Evolutionary conservation across 2,888 invertebrate genomes (phyloP).

Genomic region (Leistus spinibarbis): DNA sequence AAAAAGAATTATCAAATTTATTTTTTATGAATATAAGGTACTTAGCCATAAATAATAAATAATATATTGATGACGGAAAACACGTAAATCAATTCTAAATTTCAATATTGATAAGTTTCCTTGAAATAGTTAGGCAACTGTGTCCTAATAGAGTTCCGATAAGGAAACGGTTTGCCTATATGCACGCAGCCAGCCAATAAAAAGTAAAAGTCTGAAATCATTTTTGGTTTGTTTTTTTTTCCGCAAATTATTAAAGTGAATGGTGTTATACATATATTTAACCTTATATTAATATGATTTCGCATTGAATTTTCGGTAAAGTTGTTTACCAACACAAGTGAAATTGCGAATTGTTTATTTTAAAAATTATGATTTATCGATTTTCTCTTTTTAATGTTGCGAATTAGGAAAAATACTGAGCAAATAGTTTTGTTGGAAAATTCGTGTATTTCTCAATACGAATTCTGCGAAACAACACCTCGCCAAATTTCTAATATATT

Average conservation of each 20-base stretch:
- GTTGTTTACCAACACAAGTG: neutral
- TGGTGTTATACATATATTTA: neutral
- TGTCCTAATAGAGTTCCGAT: neutral
- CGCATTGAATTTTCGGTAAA: neutral
- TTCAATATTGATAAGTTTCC: neutral
- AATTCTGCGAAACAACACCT: too few species aligned
- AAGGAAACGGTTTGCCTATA: neutral
- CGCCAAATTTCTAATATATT: too few species aligned
- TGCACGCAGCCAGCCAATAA: neutral
- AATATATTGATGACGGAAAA: neutral
- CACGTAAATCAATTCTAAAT: neutral
- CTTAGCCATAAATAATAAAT: neutral
- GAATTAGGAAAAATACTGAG: neutral
- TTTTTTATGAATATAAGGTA: neutral
- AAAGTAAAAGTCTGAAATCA: neutral
- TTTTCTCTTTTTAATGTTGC: neutral
- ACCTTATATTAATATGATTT: neutral
- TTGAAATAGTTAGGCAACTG: neutral
- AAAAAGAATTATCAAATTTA: neutral
- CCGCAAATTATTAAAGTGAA: neutral
- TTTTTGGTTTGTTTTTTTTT: neutral
- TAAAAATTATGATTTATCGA: neutral
- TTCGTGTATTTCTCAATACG: too few species aligned
- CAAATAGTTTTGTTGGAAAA: neutral
- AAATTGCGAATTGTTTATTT: neutral